A percentile compares a stretch with the other conserved stretches of the same genome.
These are phyloP conservation scores for Spilarctia lutea DNA, from an alignment of 2,888 invertebrate genomes.

Conservation along the genomic window DNA sequence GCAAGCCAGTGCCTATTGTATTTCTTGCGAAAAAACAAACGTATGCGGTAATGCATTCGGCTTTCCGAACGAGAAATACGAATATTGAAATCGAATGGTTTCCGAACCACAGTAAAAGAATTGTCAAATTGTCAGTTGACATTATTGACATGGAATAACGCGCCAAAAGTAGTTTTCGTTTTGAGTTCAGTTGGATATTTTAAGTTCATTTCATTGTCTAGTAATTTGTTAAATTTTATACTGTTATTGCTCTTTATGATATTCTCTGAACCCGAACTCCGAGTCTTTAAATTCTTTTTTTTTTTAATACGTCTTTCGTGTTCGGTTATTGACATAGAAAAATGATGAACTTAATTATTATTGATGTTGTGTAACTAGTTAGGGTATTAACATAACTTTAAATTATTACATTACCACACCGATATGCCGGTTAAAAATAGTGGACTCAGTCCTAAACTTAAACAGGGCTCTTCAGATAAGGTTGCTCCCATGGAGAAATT, in stretches of 20 bases:
- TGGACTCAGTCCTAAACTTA: conserved; percentile 33
- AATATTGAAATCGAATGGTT: too few relatives aligned
- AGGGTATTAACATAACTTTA: not conserved
- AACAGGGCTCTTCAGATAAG: conserved; percentile 27
- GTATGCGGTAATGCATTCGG: too few relatives aligned
- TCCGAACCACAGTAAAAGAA: too few relatives aligned
- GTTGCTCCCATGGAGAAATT: conserved; percentile 29
- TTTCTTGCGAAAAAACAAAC: too few relatives aligned
- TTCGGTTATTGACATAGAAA: not conserved
- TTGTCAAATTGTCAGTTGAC: too few relatives aligned
- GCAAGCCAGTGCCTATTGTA: too few relatives aligned
- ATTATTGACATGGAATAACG: too few relatives aligned
- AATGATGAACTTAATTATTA: not conserved
- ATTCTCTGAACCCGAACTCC: not conserved
- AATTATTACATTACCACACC: not conserved
- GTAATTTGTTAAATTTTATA: not conserved
- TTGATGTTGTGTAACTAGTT: not conserved
- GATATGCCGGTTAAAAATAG: conserved; percentile 56
- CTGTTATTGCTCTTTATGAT: not conserved
- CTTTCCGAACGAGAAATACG: too few relatives aligned
- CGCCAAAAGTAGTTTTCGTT: not conserved
- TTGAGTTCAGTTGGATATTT: too few relatives aligned
- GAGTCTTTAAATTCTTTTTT: not conserved
- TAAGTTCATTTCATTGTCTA: not conserved
- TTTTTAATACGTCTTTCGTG: not conserved